Conservation (phyloP, 2,797 vertebrate genomes). For the Aselliscus stoliczkanus region DNA sequence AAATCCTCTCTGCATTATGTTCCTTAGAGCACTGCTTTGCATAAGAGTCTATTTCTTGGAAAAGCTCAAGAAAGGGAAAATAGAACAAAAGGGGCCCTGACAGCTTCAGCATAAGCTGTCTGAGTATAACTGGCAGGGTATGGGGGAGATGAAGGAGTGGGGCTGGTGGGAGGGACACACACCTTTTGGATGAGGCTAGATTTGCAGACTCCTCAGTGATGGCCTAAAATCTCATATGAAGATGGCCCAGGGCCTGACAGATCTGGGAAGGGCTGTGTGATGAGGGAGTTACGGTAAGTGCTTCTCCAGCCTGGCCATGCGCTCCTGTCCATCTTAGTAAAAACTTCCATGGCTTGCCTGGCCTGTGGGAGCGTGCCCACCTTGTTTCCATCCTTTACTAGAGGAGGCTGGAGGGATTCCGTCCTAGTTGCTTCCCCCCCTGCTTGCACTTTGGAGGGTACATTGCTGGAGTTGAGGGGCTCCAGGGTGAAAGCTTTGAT, state of each 20-base stretch:
- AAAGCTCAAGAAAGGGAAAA: conserved; percentile 59
- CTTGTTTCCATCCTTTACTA: background rate
- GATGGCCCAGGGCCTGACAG: background rate
- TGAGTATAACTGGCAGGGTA: background rate
- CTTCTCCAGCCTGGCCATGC: background rate
- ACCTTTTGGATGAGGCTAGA: background rate
- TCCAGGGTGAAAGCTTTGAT: background rate
- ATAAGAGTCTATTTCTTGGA: conserved; percentile 68
- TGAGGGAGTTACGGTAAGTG: background rate
- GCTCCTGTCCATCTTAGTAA: background rate
- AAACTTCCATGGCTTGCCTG: background rate
- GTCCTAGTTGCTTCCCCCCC: background rate
- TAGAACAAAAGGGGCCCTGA: conserved; percentile 65
- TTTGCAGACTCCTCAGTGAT: background rate
- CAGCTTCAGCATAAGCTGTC: background rate
- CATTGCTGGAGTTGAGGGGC: background rate
- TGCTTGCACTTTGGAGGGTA: background rate
- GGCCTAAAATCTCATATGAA: background rate
- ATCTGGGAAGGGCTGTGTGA: conserved; percentile 6
- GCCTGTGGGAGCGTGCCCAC: background rate
- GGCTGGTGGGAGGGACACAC: background rate
- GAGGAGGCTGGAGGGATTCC: background rate
- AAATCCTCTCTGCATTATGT: conserved; percentile 66
- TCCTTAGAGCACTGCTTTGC: conserved; percentile 67
- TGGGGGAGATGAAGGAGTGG: background rate